Percentiles rank a stretch among this genome's conserved stretches.
Conservation (phyloP, 1,140 invertebrate species). For the Drosophila ananassae region DNA sequence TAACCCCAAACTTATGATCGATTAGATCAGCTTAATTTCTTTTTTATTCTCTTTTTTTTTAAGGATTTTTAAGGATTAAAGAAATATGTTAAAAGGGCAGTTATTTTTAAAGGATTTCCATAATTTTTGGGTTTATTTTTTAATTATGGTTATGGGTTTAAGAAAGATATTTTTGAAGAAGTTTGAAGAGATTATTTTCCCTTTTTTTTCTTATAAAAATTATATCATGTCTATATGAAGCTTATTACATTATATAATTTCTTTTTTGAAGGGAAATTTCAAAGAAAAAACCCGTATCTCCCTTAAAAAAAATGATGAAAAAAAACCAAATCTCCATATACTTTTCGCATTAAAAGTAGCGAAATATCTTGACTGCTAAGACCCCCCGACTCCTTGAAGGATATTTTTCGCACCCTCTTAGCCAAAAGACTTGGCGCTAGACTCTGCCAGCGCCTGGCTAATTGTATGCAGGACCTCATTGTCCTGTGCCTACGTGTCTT, state of each 20-base stretch:
- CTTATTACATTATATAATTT: too few relatives aligned
- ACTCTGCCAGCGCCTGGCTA: constrained; percentile 35
- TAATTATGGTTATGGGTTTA: too few relatives aligned
- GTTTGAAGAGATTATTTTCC: neutral
- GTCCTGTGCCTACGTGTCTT: constrained; percentile 30
- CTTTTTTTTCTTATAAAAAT: neutral
- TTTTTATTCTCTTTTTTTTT: neutral
- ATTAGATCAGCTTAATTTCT: constrained; percentile 1
- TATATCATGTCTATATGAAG: neutral
- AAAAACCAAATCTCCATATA: neutral
- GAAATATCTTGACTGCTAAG: constrained; percentile 10
- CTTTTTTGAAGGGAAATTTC: neutral
- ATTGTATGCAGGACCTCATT: constrained; percentile 50
- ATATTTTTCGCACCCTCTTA: constrained; percentile 40
- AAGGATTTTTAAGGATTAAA: neutral
- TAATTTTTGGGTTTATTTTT: neutral
- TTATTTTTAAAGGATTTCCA: constrained; percentile 6
- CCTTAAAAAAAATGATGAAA: neutral
- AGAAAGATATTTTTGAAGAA: neutral
- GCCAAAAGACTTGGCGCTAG: constrained; percentile 41
- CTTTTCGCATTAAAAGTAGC: constrained; percentile 3
- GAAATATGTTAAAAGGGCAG: neutral
- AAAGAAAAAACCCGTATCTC: neutral
- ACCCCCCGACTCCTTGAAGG: constrained; percentile 2
- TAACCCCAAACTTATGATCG: constrained; percentile 7